Evolutionary conservation across 2,797 vertebrate species (phyloP), one percentile per base, ranked within the genome.

Genomic region (Euthynnus affinis): DNA sequence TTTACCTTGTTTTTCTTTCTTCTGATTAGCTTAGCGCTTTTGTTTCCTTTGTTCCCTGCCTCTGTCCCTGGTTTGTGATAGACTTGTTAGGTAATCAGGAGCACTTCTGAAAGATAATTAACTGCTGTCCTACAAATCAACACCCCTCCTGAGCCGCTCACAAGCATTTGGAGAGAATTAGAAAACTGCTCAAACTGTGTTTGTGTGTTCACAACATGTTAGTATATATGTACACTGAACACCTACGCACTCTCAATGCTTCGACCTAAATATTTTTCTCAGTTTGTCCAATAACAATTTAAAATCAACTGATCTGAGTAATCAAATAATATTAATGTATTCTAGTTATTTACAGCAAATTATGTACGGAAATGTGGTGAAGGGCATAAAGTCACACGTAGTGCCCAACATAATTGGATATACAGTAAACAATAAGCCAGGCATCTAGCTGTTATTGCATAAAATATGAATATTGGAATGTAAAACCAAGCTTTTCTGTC

Each of bases 41-140:
- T 61, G 14, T 55, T 53, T 65, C 49, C 44, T 78, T 64, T 73
- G 25, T 80, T 74, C 12, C 32, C 52, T 23, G 25, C 49, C 14
- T 59, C n/a, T 65, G 40, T 61, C 32, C 42, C 13, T n/a, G 48
- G 20, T 66, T 48, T 49, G 12, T 23, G 3, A 66, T 14, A 51
- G 44, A 78, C 49, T 62, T 63, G 70, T 66, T 81, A 77, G 25
- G 32, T 81, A 80, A 80, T 78, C 27, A 66, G 55, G 23, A 72
- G 64, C 14, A 3, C 63, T 20, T 83, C 63, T 64, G 61, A 56
- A 53, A 52, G 59, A 71, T 82, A 78, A 81, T 79, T 75, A 60
- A 27, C 70, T 42, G 9, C 61, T 60, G 53, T 86, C 63, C 66
- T 29, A 57, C 67, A 63, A 65, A 76, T 76, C 60, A 76, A 48